Percentiles rank a stretch among this genome's conserved stretches.
Evolutionary conservation across 2,797 vertebrate species (phyloP).

Genomic region (Aplochiton taeniatus): DNA sequence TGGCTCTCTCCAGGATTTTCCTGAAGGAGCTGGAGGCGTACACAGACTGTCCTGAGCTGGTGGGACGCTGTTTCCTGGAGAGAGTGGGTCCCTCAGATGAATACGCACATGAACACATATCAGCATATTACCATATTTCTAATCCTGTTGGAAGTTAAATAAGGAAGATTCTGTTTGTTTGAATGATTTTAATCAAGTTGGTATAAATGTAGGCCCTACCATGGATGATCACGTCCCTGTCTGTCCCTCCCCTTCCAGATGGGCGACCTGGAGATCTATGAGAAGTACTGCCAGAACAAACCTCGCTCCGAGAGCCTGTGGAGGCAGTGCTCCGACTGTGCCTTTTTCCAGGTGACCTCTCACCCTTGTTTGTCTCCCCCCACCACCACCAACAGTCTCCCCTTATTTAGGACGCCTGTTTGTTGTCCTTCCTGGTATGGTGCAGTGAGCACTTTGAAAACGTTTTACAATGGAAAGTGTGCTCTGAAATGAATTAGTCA

Average conservation of each 20-base stretch:
- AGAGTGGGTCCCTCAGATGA: constrained; percentile 71
- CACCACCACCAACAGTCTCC: no score
- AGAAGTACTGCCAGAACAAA: constrained; percentile 98
- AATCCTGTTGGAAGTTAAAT: no score
- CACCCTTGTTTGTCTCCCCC: no score
- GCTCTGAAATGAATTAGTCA: no score
- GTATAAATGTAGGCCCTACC: background rate
- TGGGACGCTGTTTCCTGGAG: constrained; percentile 93
- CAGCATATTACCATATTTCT: no score
- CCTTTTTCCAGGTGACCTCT: constrained; percentile 90
- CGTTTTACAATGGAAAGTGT: no score
- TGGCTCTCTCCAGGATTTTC: constrained; percentile 80
- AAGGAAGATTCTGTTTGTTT: background rate
- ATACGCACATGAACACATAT: no score
- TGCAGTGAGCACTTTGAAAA: no score
- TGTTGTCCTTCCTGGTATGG: no score
- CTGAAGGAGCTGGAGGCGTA: constrained; percentile 91
- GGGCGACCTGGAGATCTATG: constrained; percentile 96
- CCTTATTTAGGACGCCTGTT: no score
- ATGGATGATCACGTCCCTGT: background rate
- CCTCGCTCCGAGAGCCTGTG: constrained; percentile 96
- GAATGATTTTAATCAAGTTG: background rate
- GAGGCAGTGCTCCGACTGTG: constrained; percentile 94
- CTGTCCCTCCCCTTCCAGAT: constrained; percentile 73
- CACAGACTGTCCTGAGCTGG: constrained; percentile 88